Evolutionary conservation across 1,140 invertebrate species (phyloP).

Genomic region (Streblospio benedicti): DNA sequence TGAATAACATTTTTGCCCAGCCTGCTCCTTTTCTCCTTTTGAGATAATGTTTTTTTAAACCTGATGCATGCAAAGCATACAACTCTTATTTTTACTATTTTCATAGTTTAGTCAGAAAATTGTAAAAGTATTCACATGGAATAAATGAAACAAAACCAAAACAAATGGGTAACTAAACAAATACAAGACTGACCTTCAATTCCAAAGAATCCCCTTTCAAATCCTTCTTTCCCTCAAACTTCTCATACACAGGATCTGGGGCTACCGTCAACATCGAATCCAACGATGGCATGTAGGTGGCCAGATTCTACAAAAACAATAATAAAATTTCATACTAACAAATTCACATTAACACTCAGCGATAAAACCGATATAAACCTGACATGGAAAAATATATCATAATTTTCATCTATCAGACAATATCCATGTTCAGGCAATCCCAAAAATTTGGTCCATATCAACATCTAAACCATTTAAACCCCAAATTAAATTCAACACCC

Average conservation of each 20-base stretch:
- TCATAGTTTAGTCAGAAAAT: not conserved
- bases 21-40: too few species aligned
- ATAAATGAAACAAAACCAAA: too few species aligned
- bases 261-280: conserved; percentile 75
- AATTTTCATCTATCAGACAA: not conserved
- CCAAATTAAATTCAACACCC: too few species aligned
- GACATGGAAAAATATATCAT: not conserved
- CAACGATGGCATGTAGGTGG: conserved; percentile 73
- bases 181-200: conserved; percentile 60
- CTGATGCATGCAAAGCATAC: not conserved
- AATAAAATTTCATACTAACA: conserved; percentile 83
- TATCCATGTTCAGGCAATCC: not conserved
- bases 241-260: conserved; percentile 81
- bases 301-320: conserved; percentile 72
- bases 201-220: conserved; percentile 92
- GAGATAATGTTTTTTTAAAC: too few species aligned
- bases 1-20: not conserved
- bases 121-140: not conserved
- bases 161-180: not conserved
- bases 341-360: conserved; percentile 25
- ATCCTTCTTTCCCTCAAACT: conserved; percentile 68
- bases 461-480: not conserved
- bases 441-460: not conserved
- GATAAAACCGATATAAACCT: not conserved
- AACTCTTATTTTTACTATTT: not conserved